Base-by-base conservation (phyloP, 2,888 invertebrate genomes). In the Phymatocera aterrima region DNA sequence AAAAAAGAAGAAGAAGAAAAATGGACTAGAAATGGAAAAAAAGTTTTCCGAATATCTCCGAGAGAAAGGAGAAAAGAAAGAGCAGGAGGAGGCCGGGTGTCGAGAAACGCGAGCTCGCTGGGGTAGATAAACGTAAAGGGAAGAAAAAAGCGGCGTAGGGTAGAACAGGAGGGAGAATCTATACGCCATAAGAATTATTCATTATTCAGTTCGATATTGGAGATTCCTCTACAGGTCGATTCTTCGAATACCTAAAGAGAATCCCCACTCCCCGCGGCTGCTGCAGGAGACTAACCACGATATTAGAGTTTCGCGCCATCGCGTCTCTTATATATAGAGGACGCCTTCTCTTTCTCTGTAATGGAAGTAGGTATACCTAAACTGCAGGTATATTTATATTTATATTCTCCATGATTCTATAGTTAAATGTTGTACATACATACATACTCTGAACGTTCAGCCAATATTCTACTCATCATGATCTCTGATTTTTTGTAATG, bases 141-240 rank as follows among this genome's bases (percentile, higher is more conserved):
- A 31, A 3, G 28, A 46, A 28, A n/a, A 8, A 10, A 10, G 28
- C 12, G 12, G 48, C 18, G 18, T 5, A 40, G n/a, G 18, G 43
- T 8, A 6, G 31, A 24, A 51, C 31, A 21, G 51, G 18, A 48
- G 28, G 72, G 37, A 24, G 72, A 54, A 72, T 64, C n/a, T n/a
- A 64, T 48, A 75, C 74, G 40, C 57, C 37, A 75, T 75, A 75
- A 75, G 74, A 75, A 75, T 75, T 75, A 75, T 75, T 75, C 74
- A 75, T 75, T 57, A 75, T 75, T 75, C 74, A 40, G 40, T 51
- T 57, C 74, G 74, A 75, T 75, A 75, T 75, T 75, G 74, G 57
- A 75, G 74, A 75, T 75, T 75, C 74, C 74, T n/a, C n/a, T 75
- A 57, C 54, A 57, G 21, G 40, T 75, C 74, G 74, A 75, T 75